Evolutionary conservation across 1,140 invertebrate species (phyloP), one percentile per base, ranked within the genome.

Genomic region (Chrysopa pallens): DNA sequence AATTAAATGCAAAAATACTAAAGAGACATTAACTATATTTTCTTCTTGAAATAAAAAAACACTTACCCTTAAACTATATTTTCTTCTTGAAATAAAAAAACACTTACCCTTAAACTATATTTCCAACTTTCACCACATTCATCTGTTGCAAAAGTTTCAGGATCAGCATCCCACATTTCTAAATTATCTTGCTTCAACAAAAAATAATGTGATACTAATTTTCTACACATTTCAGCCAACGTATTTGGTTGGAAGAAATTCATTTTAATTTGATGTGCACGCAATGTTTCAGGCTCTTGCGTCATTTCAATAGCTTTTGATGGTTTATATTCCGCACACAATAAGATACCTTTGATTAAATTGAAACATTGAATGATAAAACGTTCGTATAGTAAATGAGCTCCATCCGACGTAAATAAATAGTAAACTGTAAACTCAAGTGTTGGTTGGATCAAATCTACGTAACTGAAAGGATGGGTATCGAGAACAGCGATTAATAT

Each of bases 51-150:
- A 31, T 42, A n/a, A n/a, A n/a, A n/a, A n/a, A n/a, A n/a, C n/a
- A n/a, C n/a, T n/a, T n/a, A n/a, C n/a, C n/a, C n/a, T n/a, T n/a
- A n/a, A n/a, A n/a, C n/a, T n/a, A n/a, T n/a, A n/a, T n/a, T n/a
- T n/a, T n/a, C n/a, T 23, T 23, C 5, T 23, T 23, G 17, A 23
- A 23, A 5, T 23, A 5, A 23, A 37, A 35, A 42, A 46, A 43
- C 38, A 64, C 64, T 70, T 66, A 86, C 84, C 69, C 81, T 73
- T 38, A 93, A 63, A 52, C 76, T 87, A 56, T 89, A 95, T 58
- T 89, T 93, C 82, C 86, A 93, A 35, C 82, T 80, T 61, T 94
- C 88, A 8, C 86, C 86, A 17, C 74, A 74, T 63, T 91, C 87
- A 57, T 92, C 87, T 42, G 78, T 75, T 43, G 78, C 80, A 63